Base-by-base conservation (phyloP, 2,113 vertebrate genomes). In the Saccopteryx bilineata region DNA sequence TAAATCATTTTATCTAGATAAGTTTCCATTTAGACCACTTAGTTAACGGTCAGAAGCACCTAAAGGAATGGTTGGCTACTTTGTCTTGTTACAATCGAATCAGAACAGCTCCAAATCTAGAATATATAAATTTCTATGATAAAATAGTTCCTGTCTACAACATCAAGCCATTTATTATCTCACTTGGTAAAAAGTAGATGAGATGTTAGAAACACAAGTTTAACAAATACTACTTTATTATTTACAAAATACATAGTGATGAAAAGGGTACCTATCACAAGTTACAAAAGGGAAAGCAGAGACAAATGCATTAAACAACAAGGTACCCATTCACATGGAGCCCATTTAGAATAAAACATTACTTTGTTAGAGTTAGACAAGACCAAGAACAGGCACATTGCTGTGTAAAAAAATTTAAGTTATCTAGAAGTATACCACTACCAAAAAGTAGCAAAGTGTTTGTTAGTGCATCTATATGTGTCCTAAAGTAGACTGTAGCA, bases 211-310 rank as follows among this genome's bases (percentile, higher is more conserved):
- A 92, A 63, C 78, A 91, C 66, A 91, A 84, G 95, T 87, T 94
- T 87, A 95, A 95, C 94, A 95, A 94, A 96, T 33, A 65, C 31
- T 82, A 87, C 81, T 97, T 98, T 98, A 97, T 97, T 98, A 92
- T 97, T 97, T 94, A 97, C 46, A 96, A 95, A 96, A 96, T 87
- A 96, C 83, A 96, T 1, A 52, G 82, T 92, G 78, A 82, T 54
- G 33, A 52, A 24, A 54, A 96, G 23, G 92, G 33, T 65, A 93
- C 66, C 92, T 12, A 28, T 72, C 71, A 96, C 85, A 92, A 94
- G 92, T 92, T 91, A 95, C 56, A 95, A 90, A 88, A 83, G 18
- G 46, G 72, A 91, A 69, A 76, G 50, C 68, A 78, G 66, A 92
- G 60, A 74, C 78, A 91, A 82, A 90, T 78, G 52, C 11, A 33